Evolutionary conservation across 2,113 vertebrate genomes (phyloP).

Genomic region (Rhombomys opimus): DNA sequence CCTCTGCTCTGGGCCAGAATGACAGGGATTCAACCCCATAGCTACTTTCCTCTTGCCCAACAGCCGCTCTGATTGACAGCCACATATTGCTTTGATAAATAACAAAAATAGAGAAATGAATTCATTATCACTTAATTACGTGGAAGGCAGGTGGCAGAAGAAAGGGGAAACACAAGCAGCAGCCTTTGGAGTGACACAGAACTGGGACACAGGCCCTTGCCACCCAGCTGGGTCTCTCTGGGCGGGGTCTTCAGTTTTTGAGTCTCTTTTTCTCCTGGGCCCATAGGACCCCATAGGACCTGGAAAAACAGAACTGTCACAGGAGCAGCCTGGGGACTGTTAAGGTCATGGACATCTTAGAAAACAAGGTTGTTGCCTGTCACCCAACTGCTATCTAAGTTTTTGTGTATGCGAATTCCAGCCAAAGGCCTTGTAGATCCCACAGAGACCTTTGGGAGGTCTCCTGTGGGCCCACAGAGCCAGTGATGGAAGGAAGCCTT

Average conservation of each 20-base stretch:
- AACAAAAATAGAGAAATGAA: constrained; percentile 39
- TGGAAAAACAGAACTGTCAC: neutral
- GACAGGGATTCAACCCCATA: neutral
- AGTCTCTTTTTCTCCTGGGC: neutral
- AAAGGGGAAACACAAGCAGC: neutral
- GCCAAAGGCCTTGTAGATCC: neutral
- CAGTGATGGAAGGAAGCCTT: neutral
- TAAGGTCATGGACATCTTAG: neutral
- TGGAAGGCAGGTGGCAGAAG: constrained; percentile 60
- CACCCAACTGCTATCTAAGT: neutral
- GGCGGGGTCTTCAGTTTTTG: neutral
- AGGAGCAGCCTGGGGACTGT: neutral
- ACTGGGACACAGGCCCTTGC: neutral
- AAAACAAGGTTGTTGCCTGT: neutral
- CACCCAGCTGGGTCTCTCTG: neutral
- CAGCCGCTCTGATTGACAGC: constrained; percentile 42
- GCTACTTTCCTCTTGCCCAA: neutral
- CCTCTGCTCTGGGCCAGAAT: neutral
- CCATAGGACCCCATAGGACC: neutral
- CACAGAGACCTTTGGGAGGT: neutral
- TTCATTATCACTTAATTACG: constrained; percentile 48
- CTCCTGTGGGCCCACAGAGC: neutral
- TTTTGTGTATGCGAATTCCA: neutral
- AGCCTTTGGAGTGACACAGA: neutral
- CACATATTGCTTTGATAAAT: constrained; percentile 46